Percentiles rank a stretch among this genome's conserved stretches.
Conservation (phyloP, 2,113 vertebrate genomes). For the Uria lomvia region DNA sequence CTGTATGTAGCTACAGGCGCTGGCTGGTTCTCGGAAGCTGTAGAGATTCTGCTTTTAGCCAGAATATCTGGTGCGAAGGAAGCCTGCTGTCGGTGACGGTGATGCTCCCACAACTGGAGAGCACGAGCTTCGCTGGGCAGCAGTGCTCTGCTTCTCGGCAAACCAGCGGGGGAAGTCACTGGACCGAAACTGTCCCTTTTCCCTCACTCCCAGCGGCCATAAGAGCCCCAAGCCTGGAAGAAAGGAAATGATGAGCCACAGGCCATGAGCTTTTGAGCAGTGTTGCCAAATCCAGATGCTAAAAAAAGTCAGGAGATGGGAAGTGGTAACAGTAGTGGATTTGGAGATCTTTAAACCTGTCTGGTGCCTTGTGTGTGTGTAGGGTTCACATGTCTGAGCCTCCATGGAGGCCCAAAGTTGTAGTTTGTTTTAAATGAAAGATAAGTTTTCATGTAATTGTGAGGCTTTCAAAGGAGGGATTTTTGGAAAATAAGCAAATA, state of each 20-base stretch:
- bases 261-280: not conserved
- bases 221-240: not conserved
- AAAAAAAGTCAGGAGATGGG: not conserved
- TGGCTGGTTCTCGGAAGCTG: not conserved
- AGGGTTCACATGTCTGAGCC: not conserved
- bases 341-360: not conserved
- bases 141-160: not conserved
- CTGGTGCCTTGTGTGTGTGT: not conserved
- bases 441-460: not conserved
- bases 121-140: rapidly evolving
- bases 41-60: not conserved
- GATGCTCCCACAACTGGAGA: not conserved
- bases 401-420: not conserved
- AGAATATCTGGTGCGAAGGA: not conserved
- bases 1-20: not conserved
- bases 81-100: not conserved
- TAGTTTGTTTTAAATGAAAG: not conserved
- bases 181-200: not conserved
- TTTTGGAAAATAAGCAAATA: not conserved
- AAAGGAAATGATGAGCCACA: not conserved
- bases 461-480: not conserved
- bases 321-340: not conserved
- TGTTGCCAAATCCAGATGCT: not conserved
- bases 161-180: not conserved
- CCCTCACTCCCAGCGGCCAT: not conserved